Evolutionary conservation across 2,113 vertebrate species (phyloP).

Genomic region (Willisornis vidua): DNA sequence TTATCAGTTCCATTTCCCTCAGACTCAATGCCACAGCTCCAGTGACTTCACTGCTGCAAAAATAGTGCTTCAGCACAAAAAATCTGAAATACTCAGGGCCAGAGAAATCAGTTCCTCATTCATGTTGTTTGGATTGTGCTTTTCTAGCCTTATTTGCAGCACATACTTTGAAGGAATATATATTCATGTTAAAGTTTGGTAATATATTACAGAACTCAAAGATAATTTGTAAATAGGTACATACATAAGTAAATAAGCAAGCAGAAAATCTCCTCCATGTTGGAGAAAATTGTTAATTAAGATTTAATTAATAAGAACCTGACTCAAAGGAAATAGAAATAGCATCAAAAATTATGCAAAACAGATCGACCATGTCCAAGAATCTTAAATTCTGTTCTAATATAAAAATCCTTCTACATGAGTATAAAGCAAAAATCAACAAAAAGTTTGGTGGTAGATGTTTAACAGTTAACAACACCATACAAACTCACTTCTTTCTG

Average conservation of each 20-base stretch:
- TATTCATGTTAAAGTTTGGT: not conserved
- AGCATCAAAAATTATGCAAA: not conserved
- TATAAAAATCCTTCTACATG: not conserved
- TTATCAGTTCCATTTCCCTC: not conserved
- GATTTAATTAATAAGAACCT: not conserved
- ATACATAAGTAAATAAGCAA: not conserved
- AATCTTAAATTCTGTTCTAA: not conserved
- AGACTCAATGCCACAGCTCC: not conserved
- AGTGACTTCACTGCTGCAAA: not conserved
- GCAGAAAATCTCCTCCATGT: not conserved
- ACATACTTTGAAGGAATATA: not conserved
- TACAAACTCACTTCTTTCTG: not conserved
- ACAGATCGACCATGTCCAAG: not conserved
- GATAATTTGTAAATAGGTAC: not conserved
- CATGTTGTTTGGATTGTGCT: not conserved
- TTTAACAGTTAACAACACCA: not conserved
- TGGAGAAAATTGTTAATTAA: not conserved
- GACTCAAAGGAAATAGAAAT: not conserved
- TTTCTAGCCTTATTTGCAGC: not conserved
- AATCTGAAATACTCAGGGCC: not conserved
- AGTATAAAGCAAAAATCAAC: not conserved
- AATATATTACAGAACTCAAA: not conserved
- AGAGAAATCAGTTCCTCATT: not conserved
- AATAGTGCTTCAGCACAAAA: not conserved
- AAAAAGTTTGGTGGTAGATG: not conserved